phyloP scores from a whole-genome alignment of 2,888 invertebrate genomes.

The Neoscelio sp. region DNA sequence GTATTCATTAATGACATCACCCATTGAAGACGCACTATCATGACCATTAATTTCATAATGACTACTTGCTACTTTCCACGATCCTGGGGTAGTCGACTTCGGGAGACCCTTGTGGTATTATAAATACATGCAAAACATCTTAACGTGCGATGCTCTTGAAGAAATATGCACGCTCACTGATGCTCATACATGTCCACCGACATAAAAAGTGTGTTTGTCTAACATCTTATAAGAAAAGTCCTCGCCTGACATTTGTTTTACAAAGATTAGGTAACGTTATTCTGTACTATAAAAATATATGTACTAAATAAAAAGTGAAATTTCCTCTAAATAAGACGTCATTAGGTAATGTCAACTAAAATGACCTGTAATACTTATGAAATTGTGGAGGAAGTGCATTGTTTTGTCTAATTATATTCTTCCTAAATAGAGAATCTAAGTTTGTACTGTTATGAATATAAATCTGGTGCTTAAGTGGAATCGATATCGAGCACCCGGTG shows the following conservation, averaged over 20 bases:
- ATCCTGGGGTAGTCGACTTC: slow-evolving; percentile 56
- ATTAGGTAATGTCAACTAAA: too few species aligned
- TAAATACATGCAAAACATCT: slow-evolving; percentile 25
- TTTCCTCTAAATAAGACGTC: too few species aligned
- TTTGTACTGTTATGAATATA: slow-evolving; percentile 1
- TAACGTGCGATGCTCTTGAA: neutral
- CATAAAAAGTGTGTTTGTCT: neutral
- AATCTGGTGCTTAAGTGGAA: slow-evolving; percentile 38
- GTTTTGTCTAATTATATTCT: too few species aligned
- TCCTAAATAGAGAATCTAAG: slow-evolving; percentile 1
- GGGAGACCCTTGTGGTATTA: slow-evolving; percentile 43
- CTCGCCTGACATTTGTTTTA: slow-evolving; percentile 2
- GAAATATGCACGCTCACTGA: neutral
- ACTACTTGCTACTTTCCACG: slow-evolving; percentile 77
- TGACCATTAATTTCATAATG: slow-evolving; percentile 78
- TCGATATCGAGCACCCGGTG: slow-evolving; percentile 1
- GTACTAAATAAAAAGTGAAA: too few species aligned
- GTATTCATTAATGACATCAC: slow-evolving; percentile 71
- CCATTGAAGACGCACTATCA: slow-evolving; percentile 69
- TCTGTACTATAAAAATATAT: neutral
- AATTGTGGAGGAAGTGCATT: too few species aligned
- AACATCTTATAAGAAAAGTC: slow-evolving; percentile 4
- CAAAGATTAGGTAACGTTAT: slow-evolving; percentile 10
- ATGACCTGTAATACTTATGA: too few species aligned
- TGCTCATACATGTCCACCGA: neutral